Evolutionary conservation across 1,140 invertebrate species (phyloP).

Genomic region (Lethrus apterus): DNA sequence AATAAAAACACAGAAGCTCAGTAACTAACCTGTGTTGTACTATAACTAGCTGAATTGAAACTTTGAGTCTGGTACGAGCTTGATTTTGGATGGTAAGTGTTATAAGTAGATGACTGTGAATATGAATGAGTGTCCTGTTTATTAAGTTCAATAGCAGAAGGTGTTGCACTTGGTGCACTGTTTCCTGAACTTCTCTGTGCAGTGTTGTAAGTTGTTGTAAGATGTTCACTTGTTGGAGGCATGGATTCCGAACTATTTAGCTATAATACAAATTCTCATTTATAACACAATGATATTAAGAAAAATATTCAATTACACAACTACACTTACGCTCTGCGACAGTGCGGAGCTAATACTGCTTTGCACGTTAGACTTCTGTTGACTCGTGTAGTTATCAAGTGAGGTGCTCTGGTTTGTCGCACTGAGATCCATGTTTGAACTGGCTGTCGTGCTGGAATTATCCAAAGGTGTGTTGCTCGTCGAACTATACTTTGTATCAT

Average conservation of each 20-base stretch:
- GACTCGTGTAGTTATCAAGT: constrained; percentile 31
- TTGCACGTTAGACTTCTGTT: constrained; percentile 33
- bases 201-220: constrained; percentile 27
- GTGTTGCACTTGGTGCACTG: constrained; percentile 19
- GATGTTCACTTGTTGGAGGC: constrained; percentile 37
- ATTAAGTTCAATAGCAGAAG: constrained; percentile 27
- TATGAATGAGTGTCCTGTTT: constrained; percentile 36
- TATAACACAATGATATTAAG: background rate
- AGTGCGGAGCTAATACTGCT: constrained; percentile 41
- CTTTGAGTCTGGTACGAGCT: constrained; percentile 26
- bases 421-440: constrained; percentile 31
- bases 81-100: constrained; percentile 33
- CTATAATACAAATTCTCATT: constrained; percentile 21
- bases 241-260: constrained; percentile 37
- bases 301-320: constrained; percentile 3
- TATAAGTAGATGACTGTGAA: constrained; percentile 30
- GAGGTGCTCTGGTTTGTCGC: constrained; percentile 25
- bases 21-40: constrained; percentile 27
- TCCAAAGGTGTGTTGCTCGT: constrained; percentile 23
- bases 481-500: constrained; percentile 41
- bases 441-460: constrained; percentile 19
- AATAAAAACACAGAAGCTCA: background rate
- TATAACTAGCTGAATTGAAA: constrained; percentile 34
- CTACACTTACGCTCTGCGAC: constrained; percentile 36
- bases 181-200: constrained; percentile 22